Evolutionary conservation across 2,113 vertebrate species (phyloP).

Genomic region (Nicator chloris): DNA sequence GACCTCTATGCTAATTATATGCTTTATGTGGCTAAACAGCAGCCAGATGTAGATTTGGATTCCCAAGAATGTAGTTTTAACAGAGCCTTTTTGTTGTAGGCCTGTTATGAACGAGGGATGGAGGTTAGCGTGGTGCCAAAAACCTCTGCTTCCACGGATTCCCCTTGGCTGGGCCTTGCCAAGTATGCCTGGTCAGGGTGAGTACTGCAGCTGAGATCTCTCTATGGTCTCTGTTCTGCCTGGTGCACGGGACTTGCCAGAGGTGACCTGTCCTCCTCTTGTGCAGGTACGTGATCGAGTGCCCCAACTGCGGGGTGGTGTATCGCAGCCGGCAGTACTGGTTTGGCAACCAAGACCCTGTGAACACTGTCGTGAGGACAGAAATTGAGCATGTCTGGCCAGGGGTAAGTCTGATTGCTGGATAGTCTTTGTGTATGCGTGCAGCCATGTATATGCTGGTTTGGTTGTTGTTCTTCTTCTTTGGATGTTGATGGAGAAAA

Average conservation of each 20-base stretch:
- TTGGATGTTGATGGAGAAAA: background rate
- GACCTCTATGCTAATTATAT: background rate
- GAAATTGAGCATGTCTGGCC: slow-evolving; percentile 99
- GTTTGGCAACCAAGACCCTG: slow-evolving; percentile 99
- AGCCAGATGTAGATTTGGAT: background rate
- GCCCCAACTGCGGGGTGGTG: slow-evolving; percentile 94
- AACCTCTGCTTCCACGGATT: slow-evolving; percentile 98
- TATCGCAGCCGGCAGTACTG: slow-evolving; percentile 97
- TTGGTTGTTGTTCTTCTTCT: background rate
- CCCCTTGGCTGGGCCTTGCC: slow-evolving; percentile 96
- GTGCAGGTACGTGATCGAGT: slow-evolving; percentile 94
- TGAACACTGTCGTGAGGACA: slow-evolving; percentile 96
- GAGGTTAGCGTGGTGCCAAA: slow-evolving; percentile 97
- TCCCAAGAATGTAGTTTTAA: background rate
- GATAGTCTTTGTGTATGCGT: background rate
- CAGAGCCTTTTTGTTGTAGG: slow-evolving; percentile 69
- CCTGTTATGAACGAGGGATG: slow-evolving; percentile 94
- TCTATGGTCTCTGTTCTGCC: background rate
- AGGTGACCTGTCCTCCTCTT: background rate
- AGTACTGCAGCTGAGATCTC: slow-evolving; percentile 55
- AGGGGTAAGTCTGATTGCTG: slow-evolving; percentile 79
- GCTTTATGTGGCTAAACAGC: background rate
- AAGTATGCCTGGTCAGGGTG: slow-evolving; percentile 99
- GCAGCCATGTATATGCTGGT: background rate
- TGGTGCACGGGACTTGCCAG: background rate